Conservation (phyloP, 2,113 vertebrate genomes). For the Tiliqua scincoides region DNA sequence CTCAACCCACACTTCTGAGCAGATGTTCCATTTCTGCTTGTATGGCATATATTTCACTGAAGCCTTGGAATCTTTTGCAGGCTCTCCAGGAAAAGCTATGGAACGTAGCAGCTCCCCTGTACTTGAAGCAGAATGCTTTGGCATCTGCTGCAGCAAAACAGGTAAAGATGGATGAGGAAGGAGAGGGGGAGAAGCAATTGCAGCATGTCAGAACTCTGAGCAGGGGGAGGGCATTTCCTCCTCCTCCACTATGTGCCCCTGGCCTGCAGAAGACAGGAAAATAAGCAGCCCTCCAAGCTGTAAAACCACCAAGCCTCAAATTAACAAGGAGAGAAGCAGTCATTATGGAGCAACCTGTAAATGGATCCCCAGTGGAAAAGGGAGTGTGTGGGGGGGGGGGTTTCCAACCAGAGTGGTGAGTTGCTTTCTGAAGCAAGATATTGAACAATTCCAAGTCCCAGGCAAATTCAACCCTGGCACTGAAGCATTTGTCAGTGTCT, state of each 20-base stretch:
- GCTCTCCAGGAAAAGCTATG: constrained; percentile 95
- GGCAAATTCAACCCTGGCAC: constrained; percentile 25
- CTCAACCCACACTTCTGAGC: not conserved
- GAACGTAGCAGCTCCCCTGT: constrained; percentile 92
- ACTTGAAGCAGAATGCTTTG: constrained; percentile 90
- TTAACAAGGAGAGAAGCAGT: not conserved
- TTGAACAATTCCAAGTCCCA: not conserved
- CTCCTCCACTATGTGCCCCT: too few relatives aligned
- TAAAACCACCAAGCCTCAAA: too few relatives aligned
- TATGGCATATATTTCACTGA: not conserved
- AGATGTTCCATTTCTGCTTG: too few relatives aligned
- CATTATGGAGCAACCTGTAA: not conserved
- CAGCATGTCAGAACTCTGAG: rapidly evolving
- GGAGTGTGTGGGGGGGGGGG: not conserved
- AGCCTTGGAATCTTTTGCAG: constrained; percentile 64
- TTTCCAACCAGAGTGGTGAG: too few relatives aligned
- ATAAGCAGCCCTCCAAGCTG: not conserved
- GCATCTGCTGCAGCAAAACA: constrained; percentile 90
- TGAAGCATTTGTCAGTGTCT: constrained; percentile 25
- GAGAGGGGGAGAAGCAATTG: not conserved
- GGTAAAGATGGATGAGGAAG: constrained; percentile 70
- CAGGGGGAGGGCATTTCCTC: rapidly evolving
- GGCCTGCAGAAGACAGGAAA: not conserved
- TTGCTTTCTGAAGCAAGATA: not conserved
- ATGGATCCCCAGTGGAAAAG: not conserved